A percentile compares a stretch with the other conserved stretches of the same genome.
Conservation (phyloP, 2,797 vertebrate species). For the Limnodromus scolopaceus region DNA sequence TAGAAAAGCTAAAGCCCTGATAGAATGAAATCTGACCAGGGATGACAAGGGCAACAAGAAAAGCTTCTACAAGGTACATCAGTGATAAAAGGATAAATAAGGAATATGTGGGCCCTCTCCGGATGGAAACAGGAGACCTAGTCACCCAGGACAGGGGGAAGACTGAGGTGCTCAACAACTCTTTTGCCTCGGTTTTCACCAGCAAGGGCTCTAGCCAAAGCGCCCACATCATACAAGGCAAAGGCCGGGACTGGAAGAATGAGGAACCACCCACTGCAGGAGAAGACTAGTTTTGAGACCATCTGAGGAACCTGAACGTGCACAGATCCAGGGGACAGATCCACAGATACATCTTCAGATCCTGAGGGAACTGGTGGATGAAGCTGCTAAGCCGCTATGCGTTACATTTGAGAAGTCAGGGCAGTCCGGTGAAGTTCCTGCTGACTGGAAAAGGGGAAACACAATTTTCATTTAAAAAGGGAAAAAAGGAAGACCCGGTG, state of each 20-base stretch:
- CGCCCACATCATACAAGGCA: not conserved
- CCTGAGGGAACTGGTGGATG: not conserved
- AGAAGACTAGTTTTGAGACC: not conserved
- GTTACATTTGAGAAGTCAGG: not conserved
- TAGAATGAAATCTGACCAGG: not conserved
- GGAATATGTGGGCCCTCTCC: not conserved
- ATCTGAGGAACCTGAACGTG: not conserved
- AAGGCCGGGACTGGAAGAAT: not conserved
- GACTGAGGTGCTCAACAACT: not conserved
- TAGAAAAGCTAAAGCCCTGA: not conserved
- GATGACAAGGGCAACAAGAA: not conserved
- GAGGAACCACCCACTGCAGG: not conserved
- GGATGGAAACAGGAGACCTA: not conserved
- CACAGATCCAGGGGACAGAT: not conserved
- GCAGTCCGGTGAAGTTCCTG: not conserved
- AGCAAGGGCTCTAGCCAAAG: not conserved
- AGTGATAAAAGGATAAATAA: not conserved
- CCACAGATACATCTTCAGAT: not conserved
- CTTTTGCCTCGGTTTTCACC: not conserved
- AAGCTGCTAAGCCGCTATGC: not conserved
- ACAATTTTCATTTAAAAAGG: not conserved
- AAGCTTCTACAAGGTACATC: not conserved
- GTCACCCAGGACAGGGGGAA: not conserved
- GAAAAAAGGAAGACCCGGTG: not conserved
- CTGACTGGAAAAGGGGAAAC: not conserved